Evolutionary conservation across 1,140 invertebrate species (phyloP), one percentile per base, ranked within the genome.

Genomic region (Daktulosphaira vitifoliae): DNA sequence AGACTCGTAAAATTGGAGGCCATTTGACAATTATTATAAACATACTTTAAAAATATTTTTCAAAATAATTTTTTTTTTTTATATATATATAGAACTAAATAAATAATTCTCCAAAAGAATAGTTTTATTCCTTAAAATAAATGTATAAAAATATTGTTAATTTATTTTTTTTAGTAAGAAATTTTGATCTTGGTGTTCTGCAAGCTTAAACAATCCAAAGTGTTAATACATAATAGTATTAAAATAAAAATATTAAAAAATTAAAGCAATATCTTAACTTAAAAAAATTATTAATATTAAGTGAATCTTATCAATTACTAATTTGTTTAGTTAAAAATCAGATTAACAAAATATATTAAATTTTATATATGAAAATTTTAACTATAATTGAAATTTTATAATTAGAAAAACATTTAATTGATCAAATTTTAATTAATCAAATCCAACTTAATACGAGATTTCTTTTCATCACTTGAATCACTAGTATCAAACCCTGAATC

Each of bases 401-500:
- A 33, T 33, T 48, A 33, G 42, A 18, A 38, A 62, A 44, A 29
- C n/a, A 29, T 33, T 48, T 46, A 62, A 46, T 46, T 62, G 56
- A 46, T 56, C 53, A 44, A 42, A 33, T 62, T 29, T 48, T 48
- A 6, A 44, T 56, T 22, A 39, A 62, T 62, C 26, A 39, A 46
- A 62, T 46, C 44, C n/a, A 62, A 18, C 3, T 62, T 62, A 9
- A 39, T 39, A 20, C 56, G 62, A 65, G 50, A 62, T 54, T 72
- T 72, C 48, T 69, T 70, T 65, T 72, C 71, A 49, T 72, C 71
- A 5, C 68, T 69, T 7, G 71, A 72, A 66, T 72, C 71, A 29
- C 70, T 69, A 15, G 71, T 72, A 67, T 72, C 71, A 59, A 72
- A 72, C 11, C 71, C 71, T 4, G 70, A 71, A 59, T 72, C 71